A percentile compares a stretch with the other conserved stretches of the same genome.
Evolutionary conservation across 2,797 vertebrate species (phyloP).

Genomic region (Diplodus sargus): DNA sequence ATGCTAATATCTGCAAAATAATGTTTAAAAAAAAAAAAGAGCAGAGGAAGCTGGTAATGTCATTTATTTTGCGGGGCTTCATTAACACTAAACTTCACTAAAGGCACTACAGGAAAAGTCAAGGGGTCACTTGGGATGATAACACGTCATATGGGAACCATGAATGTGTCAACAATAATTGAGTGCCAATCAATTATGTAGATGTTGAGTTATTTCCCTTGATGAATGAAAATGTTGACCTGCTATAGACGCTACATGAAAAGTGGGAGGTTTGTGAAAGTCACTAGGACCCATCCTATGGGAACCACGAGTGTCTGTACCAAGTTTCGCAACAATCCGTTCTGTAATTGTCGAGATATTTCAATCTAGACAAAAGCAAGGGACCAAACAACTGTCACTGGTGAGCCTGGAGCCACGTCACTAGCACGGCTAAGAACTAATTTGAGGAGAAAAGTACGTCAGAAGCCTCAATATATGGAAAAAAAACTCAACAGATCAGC

Average conservation of each 20-base stretch:
- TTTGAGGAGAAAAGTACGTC: constrained; percentile 10
- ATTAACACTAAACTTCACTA: not conserved
- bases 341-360: not conserved
- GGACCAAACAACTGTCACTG: not conserved
- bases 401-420: not conserved
- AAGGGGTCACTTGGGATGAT: not conserved
- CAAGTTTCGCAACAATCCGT: not conserved
- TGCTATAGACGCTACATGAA: not conserved
- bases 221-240: not conserved
- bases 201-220: not conserved
- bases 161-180: not conserved
- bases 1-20: not conserved
- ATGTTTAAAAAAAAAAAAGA: not conserved
- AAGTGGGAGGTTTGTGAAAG: not conserved
- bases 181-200: not conserved
- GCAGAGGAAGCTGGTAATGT: not conserved
- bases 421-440: not conserved
- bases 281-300: not conserved
- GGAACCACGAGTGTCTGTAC: not conserved
- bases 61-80: not conserved
- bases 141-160: not conserved
- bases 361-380: constrained; percentile 2
- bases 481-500: constrained; percentile 5
- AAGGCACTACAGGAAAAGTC: not conserved
- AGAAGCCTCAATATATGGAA: constrained; percentile 4